Conservation (phyloP, 2,797 vertebrate species). For the Catharus ustulatus region DNA sequence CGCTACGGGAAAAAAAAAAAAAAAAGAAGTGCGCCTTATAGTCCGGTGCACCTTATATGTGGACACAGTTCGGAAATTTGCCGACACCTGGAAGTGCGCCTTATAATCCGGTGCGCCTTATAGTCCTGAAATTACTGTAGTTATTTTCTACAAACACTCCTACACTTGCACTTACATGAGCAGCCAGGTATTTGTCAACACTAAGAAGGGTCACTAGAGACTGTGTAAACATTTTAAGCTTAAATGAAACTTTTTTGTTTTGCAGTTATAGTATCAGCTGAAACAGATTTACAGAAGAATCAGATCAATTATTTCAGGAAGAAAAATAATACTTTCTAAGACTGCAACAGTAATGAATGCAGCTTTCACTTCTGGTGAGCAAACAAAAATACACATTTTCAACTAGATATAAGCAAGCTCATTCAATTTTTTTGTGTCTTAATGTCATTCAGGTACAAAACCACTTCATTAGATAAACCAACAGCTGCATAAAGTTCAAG, state of each 20-base stretch:
- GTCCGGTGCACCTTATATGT: too few species aligned
- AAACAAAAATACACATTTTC: neutral
- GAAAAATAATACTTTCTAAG: neutral
- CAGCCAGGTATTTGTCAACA: neutral
- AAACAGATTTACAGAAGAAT: neutral
- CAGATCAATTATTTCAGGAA: neutral
- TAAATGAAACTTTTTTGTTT: neutral
- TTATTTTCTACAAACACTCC: neutral
- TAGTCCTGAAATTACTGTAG: neutral
- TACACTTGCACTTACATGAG: neutral
- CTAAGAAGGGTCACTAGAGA: neutral
- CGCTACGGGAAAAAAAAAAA: too few species aligned
- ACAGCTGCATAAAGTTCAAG: neutral
- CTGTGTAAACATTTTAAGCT: neutral
- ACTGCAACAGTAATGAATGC: neutral
- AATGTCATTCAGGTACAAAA: neutral
- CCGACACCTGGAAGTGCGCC: too few species aligned
- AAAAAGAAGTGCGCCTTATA: too few species aligned
- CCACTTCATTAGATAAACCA: neutral
- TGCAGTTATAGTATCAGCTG: neutral
- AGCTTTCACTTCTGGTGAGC: neutral
- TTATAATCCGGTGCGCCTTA: too few species aligned
- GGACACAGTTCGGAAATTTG: too few species aligned
- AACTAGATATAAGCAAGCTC: neutral
- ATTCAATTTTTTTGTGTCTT: neutral